Percentiles rank a stretch among this genome's conserved stretches.
These are phyloP conservation scores for Thera obeliscata DNA, from an alignment of 2,888 invertebrate species.

Conservation along the genomic window DNA sequence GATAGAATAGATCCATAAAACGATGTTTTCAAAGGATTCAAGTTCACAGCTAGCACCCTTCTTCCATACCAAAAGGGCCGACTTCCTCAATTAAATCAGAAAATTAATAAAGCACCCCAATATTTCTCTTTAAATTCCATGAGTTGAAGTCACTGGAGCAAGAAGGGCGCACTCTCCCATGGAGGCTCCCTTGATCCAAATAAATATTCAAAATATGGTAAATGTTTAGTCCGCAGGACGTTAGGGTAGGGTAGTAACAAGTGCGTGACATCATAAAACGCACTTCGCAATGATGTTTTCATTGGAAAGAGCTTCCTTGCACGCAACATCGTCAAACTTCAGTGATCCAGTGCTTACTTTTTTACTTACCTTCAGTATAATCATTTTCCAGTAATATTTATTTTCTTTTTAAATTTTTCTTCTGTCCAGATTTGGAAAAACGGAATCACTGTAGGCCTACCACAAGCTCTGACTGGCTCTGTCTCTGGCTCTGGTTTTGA, in stretches of 20 bases:
- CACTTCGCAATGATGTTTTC: slow-evolving; percentile 14
- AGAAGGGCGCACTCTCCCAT: slow-evolving; percentile 58
- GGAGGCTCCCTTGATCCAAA: slow-evolving; percentile 46
- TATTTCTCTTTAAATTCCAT: slow-evolving; percentile 39
- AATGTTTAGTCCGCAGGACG: slow-evolving; percentile 48
- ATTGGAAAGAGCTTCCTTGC: slow-evolving; percentile 19
- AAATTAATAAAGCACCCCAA: slow-evolving; percentile 57
- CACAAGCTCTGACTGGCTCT: no score
- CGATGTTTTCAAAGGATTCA: slow-evolving; percentile 9
- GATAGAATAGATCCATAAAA: not conserved
- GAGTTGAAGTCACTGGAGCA: slow-evolving; percentile 56
- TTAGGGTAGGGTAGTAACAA: slow-evolving; percentile 47
- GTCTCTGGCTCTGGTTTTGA: no score
- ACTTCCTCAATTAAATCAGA: slow-evolving; percentile 68
- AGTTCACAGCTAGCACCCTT: slow-evolving; percentile 21
- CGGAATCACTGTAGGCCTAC: not conserved
- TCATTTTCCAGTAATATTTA: no score
- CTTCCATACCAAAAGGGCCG: slow-evolving; percentile 40
- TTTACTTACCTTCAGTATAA: no score
- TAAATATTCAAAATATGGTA: slow-evolving; percentile 46
- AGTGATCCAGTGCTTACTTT: slow-evolving; percentile 9
- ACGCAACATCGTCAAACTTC: slow-evolving; percentile 25
- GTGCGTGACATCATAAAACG: slow-evolving; percentile 45
- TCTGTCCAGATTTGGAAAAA: no score
- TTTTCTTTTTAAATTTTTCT: no score